A percentile compares a stretch with the other conserved stretches of the same genome.
Evolutionary conservation across 2,797 vertebrate genomes (phyloP).

Genomic region (Yasuhikotakia modesta): DNA sequence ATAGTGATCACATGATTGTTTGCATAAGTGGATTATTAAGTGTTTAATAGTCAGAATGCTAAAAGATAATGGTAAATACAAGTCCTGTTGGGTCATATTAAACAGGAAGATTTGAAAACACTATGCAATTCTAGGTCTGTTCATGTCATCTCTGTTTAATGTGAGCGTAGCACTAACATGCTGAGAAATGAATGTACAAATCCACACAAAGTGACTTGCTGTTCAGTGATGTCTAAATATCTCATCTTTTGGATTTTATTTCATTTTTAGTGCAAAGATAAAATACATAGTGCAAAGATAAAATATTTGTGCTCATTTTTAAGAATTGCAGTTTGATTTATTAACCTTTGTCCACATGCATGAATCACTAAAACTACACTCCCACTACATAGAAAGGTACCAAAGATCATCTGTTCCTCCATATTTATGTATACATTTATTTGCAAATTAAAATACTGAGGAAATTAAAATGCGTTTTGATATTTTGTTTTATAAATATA

Average conservation of each 20-base stretch:
- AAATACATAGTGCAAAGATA: not conserved
- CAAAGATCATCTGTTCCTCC: constrained; percentile 75
- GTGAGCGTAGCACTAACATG: constrained; percentile 19
- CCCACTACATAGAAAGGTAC: constrained; percentile 68
- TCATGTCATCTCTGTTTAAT: constrained; percentile 35
- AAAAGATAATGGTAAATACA: constrained; percentile 13
- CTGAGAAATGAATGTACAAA: constrained; percentile 46
- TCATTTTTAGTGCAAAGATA: not conserved
- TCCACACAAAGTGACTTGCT: constrained; percentile 24
- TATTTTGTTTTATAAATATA: too few relatives aligned
- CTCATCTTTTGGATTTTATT: not conserved
- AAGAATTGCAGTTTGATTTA: not conserved
- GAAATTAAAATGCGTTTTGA: not conserved
- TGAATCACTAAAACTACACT: constrained; percentile 24
- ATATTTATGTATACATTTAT: constrained; percentile 68
- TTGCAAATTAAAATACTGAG: constrained; percentile 72
- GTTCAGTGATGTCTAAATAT: constrained; percentile 8
- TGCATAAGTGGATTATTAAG: not conserved
- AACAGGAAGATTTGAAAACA: constrained; percentile 65
- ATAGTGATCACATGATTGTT: constrained; percentile 15
- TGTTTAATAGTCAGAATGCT: not conserved
- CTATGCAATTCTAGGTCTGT: constrained; percentile 72
- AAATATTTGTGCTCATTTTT: not conserved
- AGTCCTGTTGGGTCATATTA: constrained; percentile 59
- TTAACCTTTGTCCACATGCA: not conserved